phyloP scores from a whole-genome alignment of 2,113 vertebrate species.

The Myanophis thanlyinensis region DNA sequence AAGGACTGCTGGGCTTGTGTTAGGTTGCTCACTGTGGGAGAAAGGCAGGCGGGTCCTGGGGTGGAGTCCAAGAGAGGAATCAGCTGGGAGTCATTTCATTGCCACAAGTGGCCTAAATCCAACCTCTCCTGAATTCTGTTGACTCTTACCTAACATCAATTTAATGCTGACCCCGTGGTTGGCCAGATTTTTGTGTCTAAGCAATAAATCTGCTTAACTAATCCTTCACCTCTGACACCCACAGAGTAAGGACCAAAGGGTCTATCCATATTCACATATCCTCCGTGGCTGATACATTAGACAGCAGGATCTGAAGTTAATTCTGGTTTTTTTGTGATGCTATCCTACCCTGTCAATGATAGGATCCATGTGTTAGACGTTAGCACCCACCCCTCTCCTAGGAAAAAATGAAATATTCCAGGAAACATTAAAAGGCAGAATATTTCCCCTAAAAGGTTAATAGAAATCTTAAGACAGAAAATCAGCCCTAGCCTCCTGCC shows the following conservation, averaged over 20 bases:
- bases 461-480: no score
- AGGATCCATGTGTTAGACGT: no score
- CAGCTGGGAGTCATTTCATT: background rate
- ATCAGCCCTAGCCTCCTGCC: no score
- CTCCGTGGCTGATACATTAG: fast-evolving
- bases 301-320: background rate
- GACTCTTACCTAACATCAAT: background rate
- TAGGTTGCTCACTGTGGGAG: background rate
- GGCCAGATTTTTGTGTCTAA: background rate
- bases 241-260: background rate
- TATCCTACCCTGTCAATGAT: no score
- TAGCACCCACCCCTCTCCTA: no score
- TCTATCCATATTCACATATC: background rate
- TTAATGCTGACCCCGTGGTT: background rate
- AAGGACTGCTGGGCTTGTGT: background rate
- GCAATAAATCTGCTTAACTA: background rate
- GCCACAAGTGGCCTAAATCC: background rate
- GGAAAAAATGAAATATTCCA: no score
- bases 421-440: no score
- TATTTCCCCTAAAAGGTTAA: no score
- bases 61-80: background rate
- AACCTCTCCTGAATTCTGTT: background rate
- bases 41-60: background rate
- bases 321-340: background rate
- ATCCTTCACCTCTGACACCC: background rate